phyloP scores from a whole-genome alignment of 2,113 vertebrate genomes.

The Spilogale gracilis region DNA sequence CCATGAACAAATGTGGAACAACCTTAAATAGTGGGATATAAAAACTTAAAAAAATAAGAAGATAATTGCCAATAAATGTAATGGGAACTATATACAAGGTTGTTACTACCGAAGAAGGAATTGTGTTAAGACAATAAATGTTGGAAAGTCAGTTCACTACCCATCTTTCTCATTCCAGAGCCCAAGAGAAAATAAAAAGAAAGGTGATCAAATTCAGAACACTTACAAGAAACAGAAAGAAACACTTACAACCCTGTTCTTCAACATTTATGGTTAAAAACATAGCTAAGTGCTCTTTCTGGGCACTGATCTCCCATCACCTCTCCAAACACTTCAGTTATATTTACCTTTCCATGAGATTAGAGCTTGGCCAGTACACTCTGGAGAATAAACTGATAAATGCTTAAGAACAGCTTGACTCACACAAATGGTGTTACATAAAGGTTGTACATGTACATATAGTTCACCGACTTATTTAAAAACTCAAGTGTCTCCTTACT shows the following conservation, averaged over 20 bases:
- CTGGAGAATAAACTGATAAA: constrained; percentile 26
- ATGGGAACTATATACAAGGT: background rate
- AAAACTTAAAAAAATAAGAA: background rate
- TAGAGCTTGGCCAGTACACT: background rate
- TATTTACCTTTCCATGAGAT: constrained; percentile 33
- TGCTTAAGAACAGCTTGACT: background rate
- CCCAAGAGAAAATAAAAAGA: background rate
- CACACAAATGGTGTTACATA: background rate
- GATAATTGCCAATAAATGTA: background rate
- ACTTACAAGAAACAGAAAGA: constrained; percentile 20
- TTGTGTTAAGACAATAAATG: background rate
- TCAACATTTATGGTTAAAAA: constrained; percentile 45
- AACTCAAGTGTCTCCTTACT: background rate
- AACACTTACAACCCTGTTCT: background rate
- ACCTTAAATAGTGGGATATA: background rate
- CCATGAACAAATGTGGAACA: background rate
- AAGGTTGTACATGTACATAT: background rate
- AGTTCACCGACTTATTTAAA: background rate
- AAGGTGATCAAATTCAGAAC: constrained; percentile 23
- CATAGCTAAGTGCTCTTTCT: constrained; percentile 18
- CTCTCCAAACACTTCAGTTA: constrained; percentile 19
- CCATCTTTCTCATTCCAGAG: background rate
- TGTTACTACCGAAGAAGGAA: background rate
- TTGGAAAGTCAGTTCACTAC: background rate
- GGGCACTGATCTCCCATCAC: background rate